Evolutionary conservation across 1,140 invertebrate species (phyloP).

Genomic region (Venturia canescens): DNA sequence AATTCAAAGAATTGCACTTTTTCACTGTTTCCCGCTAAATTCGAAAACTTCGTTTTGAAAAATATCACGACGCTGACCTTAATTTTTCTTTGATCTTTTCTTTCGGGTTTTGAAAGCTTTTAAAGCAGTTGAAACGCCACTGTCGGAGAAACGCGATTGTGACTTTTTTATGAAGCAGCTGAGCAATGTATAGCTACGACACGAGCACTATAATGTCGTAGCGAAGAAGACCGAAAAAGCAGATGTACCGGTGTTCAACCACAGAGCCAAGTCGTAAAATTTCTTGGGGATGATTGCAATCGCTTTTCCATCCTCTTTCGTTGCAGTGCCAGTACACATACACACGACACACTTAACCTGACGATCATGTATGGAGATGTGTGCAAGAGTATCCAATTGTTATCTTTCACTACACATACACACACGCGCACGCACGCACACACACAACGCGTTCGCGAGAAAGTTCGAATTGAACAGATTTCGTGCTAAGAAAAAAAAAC

Average conservation of each 20-base stretch:
- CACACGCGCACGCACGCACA: too few relatives aligned
- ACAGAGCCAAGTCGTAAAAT: constrained; percentile 34
- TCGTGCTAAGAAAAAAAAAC: background rate
- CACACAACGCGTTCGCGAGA: too few relatives aligned
- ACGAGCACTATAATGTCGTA: background rate
- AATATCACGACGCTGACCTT: constrained; percentile 1
- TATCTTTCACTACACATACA: background rate
- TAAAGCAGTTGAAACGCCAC: background rate
- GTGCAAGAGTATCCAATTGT: background rate
- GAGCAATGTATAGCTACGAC: background rate
- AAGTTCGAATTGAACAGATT: too few relatives aligned
- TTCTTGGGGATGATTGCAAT: constrained; percentile 44
- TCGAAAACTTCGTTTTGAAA: background rate
- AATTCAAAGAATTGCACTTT: too few relatives aligned
- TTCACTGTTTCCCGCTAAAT: too few relatives aligned
- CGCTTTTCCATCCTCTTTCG: background rate
- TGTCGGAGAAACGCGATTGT: background rate
- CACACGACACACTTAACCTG: background rate
- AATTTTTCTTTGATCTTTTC: background rate
- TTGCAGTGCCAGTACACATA: constrained; percentile 4
- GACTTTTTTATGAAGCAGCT: constrained; percentile 12
- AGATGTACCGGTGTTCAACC: constrained; percentile 26
- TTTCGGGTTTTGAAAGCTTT: background rate
- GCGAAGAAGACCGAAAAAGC: constrained; percentile 36
- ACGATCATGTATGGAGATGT: background rate